Evolutionary conservation across 2,888 invertebrate genomes (phyloP), one percentile per base, ranked within the genome.

Genomic region (Drosophila prolongata): DNA sequence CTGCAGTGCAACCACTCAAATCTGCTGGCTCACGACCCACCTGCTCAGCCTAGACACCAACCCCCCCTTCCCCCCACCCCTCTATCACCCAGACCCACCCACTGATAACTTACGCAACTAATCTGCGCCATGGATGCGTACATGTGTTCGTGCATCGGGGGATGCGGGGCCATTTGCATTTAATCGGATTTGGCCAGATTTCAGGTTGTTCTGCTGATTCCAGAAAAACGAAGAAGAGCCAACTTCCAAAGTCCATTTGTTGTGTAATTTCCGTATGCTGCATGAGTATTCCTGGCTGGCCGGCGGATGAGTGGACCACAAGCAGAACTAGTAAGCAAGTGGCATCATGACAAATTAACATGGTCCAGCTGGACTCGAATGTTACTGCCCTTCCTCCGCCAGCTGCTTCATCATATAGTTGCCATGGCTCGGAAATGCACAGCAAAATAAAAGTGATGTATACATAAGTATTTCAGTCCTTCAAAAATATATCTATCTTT

Each of bases 121-220:
- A 84, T 86, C 83, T 83, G 76, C 73, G 53, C 62, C 40, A 19
- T 52, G 42, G 52, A 40, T 34, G 40, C 24, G 24, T 24, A 24
- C 24, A 24, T 35, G 55, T 58, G 47, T 34, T 30, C 27, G 38
- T 69, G 42, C 43, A n/a, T n/a, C 11, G 46, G 46, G 52, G 68
- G 49, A 27, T 60, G 47, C 62, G 54, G 60, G 54, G 59, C 66
- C 78, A 88, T 87, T 87, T 85, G 85, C 86, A 80, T 83, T 77
- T 87, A 87, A 87, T 87, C 87, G 89, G 89, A 87, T 87, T 87
- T 87, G 79, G 56, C 52, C 78, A 88, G 88, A 88, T 84, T 84
- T 86, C 88, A 86, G 86, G 83, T 82, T 78, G 72, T 73, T 68
- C 65, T 53, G 75, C 68, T 75, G 77, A 87, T 81, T 78, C 68